phyloP scores from a whole-genome alignment of 1,140 invertebrate genomes.

The Leptopilina clavipes region DNA sequence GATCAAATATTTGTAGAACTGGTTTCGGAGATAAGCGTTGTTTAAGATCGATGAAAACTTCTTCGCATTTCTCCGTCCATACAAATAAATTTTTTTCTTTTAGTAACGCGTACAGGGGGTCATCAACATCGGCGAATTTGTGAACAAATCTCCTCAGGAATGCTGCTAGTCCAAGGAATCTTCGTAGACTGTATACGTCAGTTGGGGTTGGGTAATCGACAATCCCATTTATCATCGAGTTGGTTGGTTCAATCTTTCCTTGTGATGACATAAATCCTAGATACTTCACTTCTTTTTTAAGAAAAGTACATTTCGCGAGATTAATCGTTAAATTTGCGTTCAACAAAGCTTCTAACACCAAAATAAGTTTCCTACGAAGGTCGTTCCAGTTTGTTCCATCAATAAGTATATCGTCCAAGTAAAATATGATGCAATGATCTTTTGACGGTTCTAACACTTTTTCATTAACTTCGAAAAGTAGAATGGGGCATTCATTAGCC shows the following conservation, averaged over 20 bases:
- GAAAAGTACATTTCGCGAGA: background rate
- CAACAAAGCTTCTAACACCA: background rate
- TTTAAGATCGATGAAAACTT: background rate
- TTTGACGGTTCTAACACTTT: background rate
- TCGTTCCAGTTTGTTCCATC: background rate
- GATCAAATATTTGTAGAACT: background rate
- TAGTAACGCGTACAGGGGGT: background rate
- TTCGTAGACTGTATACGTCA: background rate
- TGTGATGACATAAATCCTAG: background rate
- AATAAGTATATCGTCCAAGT: conserved; percentile 10
- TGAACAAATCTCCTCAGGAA: background rate
- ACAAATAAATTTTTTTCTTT: background rate
- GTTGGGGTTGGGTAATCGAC: background rate
- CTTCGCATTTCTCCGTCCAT: background rate
- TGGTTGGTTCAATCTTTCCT: background rate
- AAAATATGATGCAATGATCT: background rate
- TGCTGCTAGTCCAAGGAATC: background rate
- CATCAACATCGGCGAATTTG: background rate
- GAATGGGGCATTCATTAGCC: background rate
- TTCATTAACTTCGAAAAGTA: background rate
- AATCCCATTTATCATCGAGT: no score
- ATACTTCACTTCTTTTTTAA: background rate
- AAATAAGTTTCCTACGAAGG: background rate
- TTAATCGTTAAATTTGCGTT: background rate
- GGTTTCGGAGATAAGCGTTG: background rate